phyloP scores from a whole-genome alignment of 1,140 invertebrate genomes.

The Panonychus citri region DNA sequence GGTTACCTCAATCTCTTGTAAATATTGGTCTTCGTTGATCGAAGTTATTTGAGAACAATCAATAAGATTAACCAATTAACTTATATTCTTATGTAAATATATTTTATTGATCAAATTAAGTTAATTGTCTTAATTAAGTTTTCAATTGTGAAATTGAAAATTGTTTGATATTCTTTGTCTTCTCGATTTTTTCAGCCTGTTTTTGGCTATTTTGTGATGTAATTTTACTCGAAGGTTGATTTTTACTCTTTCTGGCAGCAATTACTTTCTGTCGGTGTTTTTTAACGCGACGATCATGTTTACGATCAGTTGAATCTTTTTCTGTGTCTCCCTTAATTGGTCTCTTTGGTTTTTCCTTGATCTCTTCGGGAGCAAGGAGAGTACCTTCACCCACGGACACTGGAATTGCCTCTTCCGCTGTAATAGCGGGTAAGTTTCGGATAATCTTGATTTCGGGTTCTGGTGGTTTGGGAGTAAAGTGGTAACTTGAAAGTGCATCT shows the following conservation, averaged over 20 bases:
- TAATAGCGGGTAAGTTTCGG: slow-evolving; percentile 67
- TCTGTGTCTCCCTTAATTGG: slow-evolving; percentile 55
- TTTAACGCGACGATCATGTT: slow-evolving; percentile 62
- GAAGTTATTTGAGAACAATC: not conserved
- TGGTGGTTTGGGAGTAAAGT: slow-evolving; percentile 68
- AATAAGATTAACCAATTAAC: too few species aligned
- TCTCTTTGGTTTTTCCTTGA: slow-evolving; percentile 44
- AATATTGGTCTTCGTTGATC: not conserved
- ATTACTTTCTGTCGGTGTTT: slow-evolving; percentile 27
- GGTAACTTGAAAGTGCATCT: slow-evolving; percentile 76
- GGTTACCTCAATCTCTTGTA: not conserved
- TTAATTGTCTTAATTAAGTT: too few species aligned
- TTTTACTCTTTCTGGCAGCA: too few species aligned
- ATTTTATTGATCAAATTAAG: too few species aligned
- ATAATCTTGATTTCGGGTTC: slow-evolving; percentile 71
- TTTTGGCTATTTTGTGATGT: too few species aligned
- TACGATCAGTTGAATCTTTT: slow-evolving; percentile 59
- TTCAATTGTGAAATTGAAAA: too few species aligned
- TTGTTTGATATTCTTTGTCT: too few species aligned
- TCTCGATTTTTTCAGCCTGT: too few species aligned
- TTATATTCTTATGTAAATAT: too few species aligned
- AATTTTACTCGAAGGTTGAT: too few species aligned
- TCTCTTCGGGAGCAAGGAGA: slow-evolving; percentile 78
- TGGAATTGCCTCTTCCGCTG: slow-evolving; percentile 87
- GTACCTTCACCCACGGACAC: slow-evolving; percentile 54